Conservation (phyloP, 2,113 vertebrate species). For the Tupaia tana region DNA sequence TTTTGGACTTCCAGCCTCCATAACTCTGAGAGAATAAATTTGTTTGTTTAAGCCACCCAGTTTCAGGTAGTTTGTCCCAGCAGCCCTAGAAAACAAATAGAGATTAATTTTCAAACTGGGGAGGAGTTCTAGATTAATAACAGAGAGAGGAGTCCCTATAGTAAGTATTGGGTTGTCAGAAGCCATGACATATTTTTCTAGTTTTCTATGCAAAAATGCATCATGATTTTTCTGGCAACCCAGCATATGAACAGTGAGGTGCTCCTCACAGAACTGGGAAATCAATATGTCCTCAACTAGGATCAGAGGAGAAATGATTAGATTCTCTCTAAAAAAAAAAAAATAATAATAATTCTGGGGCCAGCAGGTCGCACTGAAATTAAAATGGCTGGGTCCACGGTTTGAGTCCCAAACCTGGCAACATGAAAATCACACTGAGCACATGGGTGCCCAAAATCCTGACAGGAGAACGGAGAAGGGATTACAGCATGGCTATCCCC, state of each 20-base stretch:
- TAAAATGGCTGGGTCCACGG: too few relatives aligned
- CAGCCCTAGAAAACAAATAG: neutral
- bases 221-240: too few relatives aligned
- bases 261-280: neutral
- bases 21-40: neutral
- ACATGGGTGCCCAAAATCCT: too few relatives aligned
- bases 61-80: neutral
- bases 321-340: constrained; percentile 26
- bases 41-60: neutral
- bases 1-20: constrained; percentile 13
- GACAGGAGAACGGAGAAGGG: too few relatives aligned
- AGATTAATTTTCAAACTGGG: constrained; percentile 32
- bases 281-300: constrained; percentile 19
- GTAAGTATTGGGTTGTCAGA: neutral
- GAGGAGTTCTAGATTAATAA: constrained; percentile 25
- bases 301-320: constrained; percentile 26
- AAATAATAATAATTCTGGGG: too few relatives aligned
- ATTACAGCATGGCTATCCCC: too few relatives aligned
- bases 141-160: neutral
- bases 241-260: neutral
- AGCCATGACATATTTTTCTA: too few relatives aligned
- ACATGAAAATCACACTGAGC: too few relatives aligned
- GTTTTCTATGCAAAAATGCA: too few relatives aligned
- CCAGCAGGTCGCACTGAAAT: too few relatives aligned
- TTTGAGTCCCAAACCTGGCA: too few relatives aligned